Conservation (phyloP, 2,797 vertebrate genomes). For the Acanthurus leucopareius region DNA sequence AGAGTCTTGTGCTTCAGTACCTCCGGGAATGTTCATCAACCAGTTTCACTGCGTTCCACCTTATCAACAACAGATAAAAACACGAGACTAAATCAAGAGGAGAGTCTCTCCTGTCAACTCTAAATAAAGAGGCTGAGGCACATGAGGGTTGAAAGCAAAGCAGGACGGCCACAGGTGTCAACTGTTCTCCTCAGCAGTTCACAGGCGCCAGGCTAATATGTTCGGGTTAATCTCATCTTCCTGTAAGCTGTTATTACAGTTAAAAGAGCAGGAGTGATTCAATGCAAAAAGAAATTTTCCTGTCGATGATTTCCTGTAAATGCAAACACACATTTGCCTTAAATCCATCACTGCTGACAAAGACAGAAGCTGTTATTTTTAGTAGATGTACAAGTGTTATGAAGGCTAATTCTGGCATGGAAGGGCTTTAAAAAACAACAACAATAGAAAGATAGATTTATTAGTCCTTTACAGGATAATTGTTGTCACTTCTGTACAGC, state of each 20-base stretch:
- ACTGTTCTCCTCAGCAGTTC: conserved; percentile 39
- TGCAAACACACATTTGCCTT: not conserved
- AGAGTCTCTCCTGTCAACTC: conserved; percentile 13
- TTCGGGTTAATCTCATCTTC: conserved; percentile 48
- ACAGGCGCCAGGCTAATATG: conserved; percentile 48
- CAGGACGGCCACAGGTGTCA: conserved; percentile 42
- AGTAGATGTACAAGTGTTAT: too few relatives aligned
- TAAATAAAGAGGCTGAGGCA: conserved; percentile 13
- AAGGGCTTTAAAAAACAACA: too few relatives aligned
- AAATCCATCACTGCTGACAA: not conserved
- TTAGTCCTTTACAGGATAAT: too few relatives aligned
- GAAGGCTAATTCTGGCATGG: not conserved
- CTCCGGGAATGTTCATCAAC: conserved; percentile 56
- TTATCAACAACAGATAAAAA: conserved; percentile 52
- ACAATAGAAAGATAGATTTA: too few relatives aligned
- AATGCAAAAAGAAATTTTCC: conserved; percentile 15
- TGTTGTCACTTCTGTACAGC: too few relatives aligned
- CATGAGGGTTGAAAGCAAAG: conserved; percentile 14
- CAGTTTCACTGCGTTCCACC: conserved; percentile 4
- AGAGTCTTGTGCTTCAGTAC: conserved; percentile 45
- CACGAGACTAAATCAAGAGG: conserved; percentile 15
- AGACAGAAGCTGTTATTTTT: too few relatives aligned
- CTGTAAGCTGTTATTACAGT: conserved; percentile 63
- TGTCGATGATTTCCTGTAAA: conserved; percentile 10
- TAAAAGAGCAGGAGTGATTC: conserved; percentile 39